These are phyloP conservation scores for Ligdia adustata DNA, from an alignment of 2,888 invertebrate genomes.

Conservation along the genomic window DNA sequence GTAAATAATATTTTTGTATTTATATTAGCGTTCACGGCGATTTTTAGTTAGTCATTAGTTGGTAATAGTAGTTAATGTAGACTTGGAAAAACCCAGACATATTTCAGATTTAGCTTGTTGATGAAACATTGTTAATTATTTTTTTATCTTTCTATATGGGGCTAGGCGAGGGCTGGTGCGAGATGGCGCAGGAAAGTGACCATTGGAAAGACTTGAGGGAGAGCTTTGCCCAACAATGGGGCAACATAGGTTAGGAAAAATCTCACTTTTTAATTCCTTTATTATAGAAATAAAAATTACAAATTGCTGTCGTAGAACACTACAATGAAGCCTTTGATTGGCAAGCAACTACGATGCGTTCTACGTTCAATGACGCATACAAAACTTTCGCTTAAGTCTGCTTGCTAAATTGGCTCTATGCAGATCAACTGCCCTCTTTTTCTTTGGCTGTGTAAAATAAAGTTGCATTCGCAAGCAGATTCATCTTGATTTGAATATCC, in stretches of 20 bases:
- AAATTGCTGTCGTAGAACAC: slow-evolving; percentile 13
- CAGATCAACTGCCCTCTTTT: background rate
- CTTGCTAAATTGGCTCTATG: slow-evolving; percentile 16
- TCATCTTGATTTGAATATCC: too few species aligned
- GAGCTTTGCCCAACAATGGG: slow-evolving; percentile 30
- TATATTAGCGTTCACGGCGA: slow-evolving; percentile 7
- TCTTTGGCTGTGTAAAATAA: background rate
- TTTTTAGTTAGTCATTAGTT: slow-evolving; percentile 14
- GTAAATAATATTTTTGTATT: slow-evolving; percentile 15
- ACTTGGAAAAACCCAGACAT: slow-evolving; percentile 10
- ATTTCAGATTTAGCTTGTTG: slow-evolving; percentile 12
- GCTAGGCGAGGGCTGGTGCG: slow-evolving; percentile 31
- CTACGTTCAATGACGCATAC: slow-evolving; percentile 2
- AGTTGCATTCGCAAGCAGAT: too few species aligned
- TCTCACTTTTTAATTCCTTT: slow-evolving; percentile 13
- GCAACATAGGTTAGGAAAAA: slow-evolving; percentile 28
- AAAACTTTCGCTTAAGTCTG: slow-evolving; percentile 13
- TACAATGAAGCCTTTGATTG: slow-evolving; percentile 3
- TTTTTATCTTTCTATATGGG: slow-evolving; percentile 26
- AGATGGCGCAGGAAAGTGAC: slow-evolving; percentile 28
- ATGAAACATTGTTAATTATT: slow-evolving; percentile 17
- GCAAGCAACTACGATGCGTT: slow-evolving; percentile 6
- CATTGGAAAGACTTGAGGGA: slow-evolving; percentile 30
- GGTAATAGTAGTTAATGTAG: slow-evolving; percentile 14
- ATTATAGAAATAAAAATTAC: slow-evolving; percentile 12